Evolutionary conservation across 2,797 vertebrate species (phyloP).

Genomic region (Atherinosoma microstoma): DNA sequence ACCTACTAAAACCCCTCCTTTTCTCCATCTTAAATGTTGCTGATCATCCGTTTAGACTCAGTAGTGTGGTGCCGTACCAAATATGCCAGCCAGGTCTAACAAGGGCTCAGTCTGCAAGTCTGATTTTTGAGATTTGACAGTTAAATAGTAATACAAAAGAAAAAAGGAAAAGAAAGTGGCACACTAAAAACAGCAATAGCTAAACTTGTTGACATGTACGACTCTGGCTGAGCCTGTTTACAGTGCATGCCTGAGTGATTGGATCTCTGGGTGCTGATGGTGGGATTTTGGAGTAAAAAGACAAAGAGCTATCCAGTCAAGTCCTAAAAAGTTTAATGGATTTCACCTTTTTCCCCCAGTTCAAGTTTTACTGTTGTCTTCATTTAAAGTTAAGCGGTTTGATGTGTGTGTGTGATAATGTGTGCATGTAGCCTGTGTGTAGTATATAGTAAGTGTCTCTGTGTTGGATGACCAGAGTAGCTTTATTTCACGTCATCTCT

Average conservation of each 20-base stretch:
- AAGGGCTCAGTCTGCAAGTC: slow-evolving; percentile 81
- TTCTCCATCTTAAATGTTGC: slow-evolving; percentile 47
- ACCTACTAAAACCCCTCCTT: slow-evolving; percentile 65
- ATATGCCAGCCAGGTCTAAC: slow-evolving; percentile 62
- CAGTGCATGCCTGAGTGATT: slow-evolving; percentile 86
- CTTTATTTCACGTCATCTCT: slow-evolving; percentile 62
- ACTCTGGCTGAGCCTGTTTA: slow-evolving; percentile 78
- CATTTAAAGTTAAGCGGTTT: slow-evolving; percentile 82
- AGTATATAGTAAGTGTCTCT: slow-evolving; percentile 47
- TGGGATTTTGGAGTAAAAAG: slow-evolving; percentile 78
- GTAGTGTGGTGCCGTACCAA: slow-evolving; percentile 67
- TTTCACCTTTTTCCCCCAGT: slow-evolving; percentile 70
- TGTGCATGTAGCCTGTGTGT: slow-evolving; percentile 62
- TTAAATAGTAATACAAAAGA: slow-evolving; percentile 73
- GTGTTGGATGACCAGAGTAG: slow-evolving; percentile 72
- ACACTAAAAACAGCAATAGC: slow-evolving; percentile 79
- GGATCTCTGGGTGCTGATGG: slow-evolving; percentile 80
- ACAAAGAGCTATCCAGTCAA: slow-evolving; percentile 82
- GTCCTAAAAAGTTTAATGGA: slow-evolving; percentile 77
- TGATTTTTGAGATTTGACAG: slow-evolving; percentile 65
- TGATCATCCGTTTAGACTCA: slow-evolving; percentile 61
- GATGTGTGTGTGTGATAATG: slow-evolving; percentile 59
- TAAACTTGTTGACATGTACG: slow-evolving; percentile 71
- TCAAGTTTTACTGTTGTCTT: slow-evolving; percentile 88
- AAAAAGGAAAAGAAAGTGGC: slow-evolving; percentile 51